A percentile compares a stretch with the other conserved stretches of the same genome.
These are phyloP conservation scores for Pollenia griseotomentosa DNA, from an alignment of 2,888 invertebrate species.

Conservation along the genomic window DNA sequence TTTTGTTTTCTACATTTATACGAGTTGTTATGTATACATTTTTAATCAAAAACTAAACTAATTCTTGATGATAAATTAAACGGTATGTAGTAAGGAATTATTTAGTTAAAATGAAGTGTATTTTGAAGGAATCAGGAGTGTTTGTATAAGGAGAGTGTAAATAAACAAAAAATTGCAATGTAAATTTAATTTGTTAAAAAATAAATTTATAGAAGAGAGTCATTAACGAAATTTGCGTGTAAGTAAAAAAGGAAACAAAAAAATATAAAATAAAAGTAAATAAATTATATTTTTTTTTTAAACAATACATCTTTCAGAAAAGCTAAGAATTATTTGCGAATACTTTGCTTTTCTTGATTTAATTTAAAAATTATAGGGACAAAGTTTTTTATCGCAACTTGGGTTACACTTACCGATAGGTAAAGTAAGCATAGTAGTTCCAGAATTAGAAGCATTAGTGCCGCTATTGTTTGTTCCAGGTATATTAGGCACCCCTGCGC, in stretches of 20 bases:
- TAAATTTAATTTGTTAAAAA: slow-evolving; percentile 34
- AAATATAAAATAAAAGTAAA: slow-evolving; percentile 59
- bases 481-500: slow-evolving; percentile 67
- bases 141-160: slow-evolving; percentile 44
- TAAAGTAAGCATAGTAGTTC: slow-evolving; percentile 86
- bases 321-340: slow-evolving; percentile 8
- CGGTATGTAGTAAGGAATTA: slow-evolving; percentile 29
- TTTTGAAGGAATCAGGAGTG: neutral
- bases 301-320: slow-evolving; percentile 7
- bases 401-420: slow-evolving; percentile 86
- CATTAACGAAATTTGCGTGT: slow-evolving; percentile 12
- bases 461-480: slow-evolving; percentile 61
- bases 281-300: slow-evolving; percentile 37
- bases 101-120: neutral
- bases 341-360: slow-evolving; percentile 29
- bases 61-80: slow-evolving; percentile 8
- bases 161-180: slow-evolving; percentile 64
- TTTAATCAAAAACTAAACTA: slow-evolving; percentile 40
- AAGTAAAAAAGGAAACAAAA: slow-evolving; percentile 59
- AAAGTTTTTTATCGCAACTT: slow-evolving; percentile 2
- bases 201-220: slow-evolving; percentile 20
- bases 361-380: neutral
- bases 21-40: slow-evolving; percentile 20
- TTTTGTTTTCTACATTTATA: slow-evolving; percentile 16
- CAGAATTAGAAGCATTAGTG: slow-evolving; percentile 53